A percentile compares a stretch with the other conserved stretches of the same genome.
These are phyloP conservation scores for Sebastes dallii DNA, from an alignment of 2,797 vertebrate genomes.

Conservation along the genomic window DNA sequence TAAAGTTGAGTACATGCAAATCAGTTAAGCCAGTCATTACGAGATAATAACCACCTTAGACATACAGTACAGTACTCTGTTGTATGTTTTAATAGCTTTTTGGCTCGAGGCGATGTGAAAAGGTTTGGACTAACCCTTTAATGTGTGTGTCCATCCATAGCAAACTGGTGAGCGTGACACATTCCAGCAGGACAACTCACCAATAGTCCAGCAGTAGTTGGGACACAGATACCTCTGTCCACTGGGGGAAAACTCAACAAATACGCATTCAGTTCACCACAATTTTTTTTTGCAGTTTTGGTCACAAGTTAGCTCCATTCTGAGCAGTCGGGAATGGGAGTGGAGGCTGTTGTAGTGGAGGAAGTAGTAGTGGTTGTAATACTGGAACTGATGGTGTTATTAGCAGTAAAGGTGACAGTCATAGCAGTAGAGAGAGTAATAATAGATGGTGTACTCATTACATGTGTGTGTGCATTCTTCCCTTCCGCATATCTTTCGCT, in stretches of 20 bases:
- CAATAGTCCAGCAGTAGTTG: slow-evolving; percentile 32
- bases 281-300: not conserved
- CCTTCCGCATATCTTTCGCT: not conserved
- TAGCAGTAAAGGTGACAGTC: not conserved
- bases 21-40: not conserved
- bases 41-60: slow-evolving; percentile 7
- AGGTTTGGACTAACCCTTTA: slow-evolving; percentile 12
- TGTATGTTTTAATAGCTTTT: slow-evolving; percentile 30
- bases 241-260: slow-evolving; percentile 28
- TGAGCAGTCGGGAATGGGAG: not conserved
- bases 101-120: slow-evolving; percentile 14
- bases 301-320: slow-evolving; percentile 4
- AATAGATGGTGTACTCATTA: not conserved
- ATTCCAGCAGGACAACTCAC: slow-evolving; percentile 63
- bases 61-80: not conserved
- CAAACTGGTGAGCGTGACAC: slow-evolving; percentile 62
- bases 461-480: not conserved
- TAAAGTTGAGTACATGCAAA: not conserved
- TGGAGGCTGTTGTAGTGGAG: not conserved
- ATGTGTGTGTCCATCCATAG: slow-evolving; percentile 23
- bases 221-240: slow-evolving; percentile 59
- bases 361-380: not conserved
- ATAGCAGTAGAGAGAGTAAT: not conserved
- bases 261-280: slow-evolving; percentile 18
- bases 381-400: slow-evolving; percentile 10